Evolutionary conservation across 2,797 vertebrate species (phyloP).

Genomic region (Lagodon rhomboides): DNA sequence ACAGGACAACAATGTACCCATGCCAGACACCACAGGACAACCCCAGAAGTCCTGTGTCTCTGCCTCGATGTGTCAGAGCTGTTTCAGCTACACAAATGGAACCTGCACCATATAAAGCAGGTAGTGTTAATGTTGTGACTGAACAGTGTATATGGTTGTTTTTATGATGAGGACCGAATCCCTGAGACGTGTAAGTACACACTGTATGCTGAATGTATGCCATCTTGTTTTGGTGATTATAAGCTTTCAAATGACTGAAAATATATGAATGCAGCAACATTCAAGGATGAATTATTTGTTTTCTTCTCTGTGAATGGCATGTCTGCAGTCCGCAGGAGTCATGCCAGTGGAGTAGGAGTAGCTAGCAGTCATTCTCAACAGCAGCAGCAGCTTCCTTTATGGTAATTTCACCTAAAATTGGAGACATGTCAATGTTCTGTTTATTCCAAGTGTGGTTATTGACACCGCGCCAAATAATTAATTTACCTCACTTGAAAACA

Average conservation of each 20-base stretch:
- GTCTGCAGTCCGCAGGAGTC: slow-evolving; percentile 2
- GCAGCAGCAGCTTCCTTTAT: slow-evolving; percentile 33
- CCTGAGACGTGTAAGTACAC: background rate
- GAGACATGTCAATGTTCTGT: slow-evolving; percentile 56
- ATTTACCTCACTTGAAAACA: slow-evolving; percentile 70
- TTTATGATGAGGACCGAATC: no score
- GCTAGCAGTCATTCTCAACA: slow-evolving; percentile 21
- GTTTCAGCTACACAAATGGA: no score
- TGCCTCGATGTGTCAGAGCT: no score
- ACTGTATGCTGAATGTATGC: background rate
- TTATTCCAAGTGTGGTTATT: slow-evolving; percentile 55
- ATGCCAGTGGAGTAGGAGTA: slow-evolving; percentile 1
- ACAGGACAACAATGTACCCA: no score
- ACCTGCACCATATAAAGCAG: no score
- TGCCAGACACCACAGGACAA: no score
- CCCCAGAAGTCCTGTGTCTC: no score
- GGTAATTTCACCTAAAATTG: slow-evolving; percentile 41
- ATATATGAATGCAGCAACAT: background rate
- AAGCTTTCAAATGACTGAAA: background rate
- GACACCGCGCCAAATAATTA: slow-evolving; percentile 65
- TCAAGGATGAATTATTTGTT: background rate
- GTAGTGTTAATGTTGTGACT: no score
- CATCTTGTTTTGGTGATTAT: background rate
- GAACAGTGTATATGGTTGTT: no score
- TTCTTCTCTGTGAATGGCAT: background rate